Evolutionary conservation across 2,113 vertebrate genomes (phyloP), one percentile per base, ranked within the genome.

Genomic region (Eulemur macaco): DNA sequence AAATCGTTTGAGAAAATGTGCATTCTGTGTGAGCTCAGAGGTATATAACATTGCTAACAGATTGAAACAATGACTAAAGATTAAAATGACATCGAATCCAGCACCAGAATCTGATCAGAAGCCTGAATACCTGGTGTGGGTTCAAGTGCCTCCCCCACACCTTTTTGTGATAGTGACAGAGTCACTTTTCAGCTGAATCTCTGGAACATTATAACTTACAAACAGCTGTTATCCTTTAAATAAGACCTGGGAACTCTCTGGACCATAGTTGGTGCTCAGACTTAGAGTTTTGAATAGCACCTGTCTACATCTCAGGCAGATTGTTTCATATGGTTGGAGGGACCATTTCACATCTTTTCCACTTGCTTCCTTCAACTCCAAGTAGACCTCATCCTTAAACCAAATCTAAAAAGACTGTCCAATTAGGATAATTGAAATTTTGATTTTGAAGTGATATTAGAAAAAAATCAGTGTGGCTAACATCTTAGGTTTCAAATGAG

Each of bases 21-120:
- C 84, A 92, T 94, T 96, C 83, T 82, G n/a, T 58, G 7, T 34
- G 54, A 58, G 4, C n/a, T 39, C 85, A 74, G 47, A 86, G 86
- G 86, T 54, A 63, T 54, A 63, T 18, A 85, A 84, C 74, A 85
- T 58, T 68, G 47, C 12, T 29, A 89, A 87, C 23, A 89, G 69
- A 93, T 9, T 80, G 76, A 90, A 96, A 96, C 63, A 94, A 86
- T 17, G 14, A 69, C 37, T 60, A 92, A 91, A 63, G 31, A 90
- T 82, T 68, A 68, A 97, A 96, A 91, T 27, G 18, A 63, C 56
- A 58, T 71, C 42, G 56, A 90, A 68, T 77, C 31, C 8, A 42
- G 58, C 56, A 87, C 15, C 63, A 64, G 86, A 69, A 45, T 63
- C 58, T 95, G 85, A 63, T 68, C 29, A 45, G 73, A 94, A 91